Conservation (phyloP, 2,113 vertebrate species). For the Cathartes aura region DNA sequence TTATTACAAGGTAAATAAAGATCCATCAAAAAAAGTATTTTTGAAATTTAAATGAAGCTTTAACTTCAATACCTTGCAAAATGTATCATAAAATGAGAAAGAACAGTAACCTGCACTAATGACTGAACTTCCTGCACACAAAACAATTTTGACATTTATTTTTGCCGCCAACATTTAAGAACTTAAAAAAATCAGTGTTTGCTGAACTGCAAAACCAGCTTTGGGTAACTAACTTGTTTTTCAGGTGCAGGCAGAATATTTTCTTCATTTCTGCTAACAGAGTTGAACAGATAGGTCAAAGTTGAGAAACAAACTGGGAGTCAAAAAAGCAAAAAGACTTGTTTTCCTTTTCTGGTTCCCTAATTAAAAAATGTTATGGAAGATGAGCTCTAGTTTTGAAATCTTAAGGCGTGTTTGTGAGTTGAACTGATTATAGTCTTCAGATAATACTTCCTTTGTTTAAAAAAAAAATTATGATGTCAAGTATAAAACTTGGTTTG, state of each 20-base stretch:
- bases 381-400: constrained; percentile 8
- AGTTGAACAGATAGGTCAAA: not conserved
- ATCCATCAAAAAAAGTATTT: not conserved
- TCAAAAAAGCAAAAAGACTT: not conserved
- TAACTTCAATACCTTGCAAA: not conserved
- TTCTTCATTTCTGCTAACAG: not conserved
- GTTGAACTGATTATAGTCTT: not conserved
- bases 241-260: not conserved
- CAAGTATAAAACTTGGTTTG: constrained; percentile 15
- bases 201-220: not conserved
- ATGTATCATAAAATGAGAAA: not conserved
- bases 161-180: not conserved
- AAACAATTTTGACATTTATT: not conserved
- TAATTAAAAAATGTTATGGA: not conserved
- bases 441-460: constrained; percentile 14
- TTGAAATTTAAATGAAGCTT: not conserved
- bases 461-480: not conserved
- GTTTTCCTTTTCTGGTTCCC: not conserved
- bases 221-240: not conserved
- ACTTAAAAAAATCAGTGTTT: not conserved
- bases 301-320: not conserved
- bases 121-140: not conserved
- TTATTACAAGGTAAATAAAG: not conserved
- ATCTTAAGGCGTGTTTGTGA: not conserved
- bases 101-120: not conserved